A percentile compares a stretch with the other conserved stretches of the same genome.
Conservation (phyloP, 2,797 vertebrate genomes). For the Siniperca undulata region DNA sequence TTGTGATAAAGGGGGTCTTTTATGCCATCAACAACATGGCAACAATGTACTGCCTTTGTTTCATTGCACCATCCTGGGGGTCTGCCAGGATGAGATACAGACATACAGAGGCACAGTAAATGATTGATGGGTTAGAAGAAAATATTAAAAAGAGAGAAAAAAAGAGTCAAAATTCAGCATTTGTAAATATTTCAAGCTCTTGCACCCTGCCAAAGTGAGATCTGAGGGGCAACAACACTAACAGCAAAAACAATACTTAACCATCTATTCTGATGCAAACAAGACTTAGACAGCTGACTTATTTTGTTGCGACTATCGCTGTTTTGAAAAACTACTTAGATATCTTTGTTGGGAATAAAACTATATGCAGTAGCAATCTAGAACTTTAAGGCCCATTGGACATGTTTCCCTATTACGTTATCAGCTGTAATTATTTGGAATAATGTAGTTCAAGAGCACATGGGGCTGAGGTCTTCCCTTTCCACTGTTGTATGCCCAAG, state of each 20-base stretch:
- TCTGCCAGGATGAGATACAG: conserved; percentile 68
- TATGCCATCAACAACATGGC: conserved; percentile 73
- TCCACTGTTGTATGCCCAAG: background rate
- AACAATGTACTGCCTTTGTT: conserved; percentile 74
- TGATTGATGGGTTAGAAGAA: conserved; percentile 76
- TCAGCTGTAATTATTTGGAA: conserved; percentile 8
- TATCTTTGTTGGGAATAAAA: conserved; percentile 35
- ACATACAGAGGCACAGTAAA: conserved; percentile 59
- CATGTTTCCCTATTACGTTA: conserved; percentile 2
- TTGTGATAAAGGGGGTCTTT: conserved; percentile 78
- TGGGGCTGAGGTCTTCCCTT: background rate
- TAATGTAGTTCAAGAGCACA: conserved; percentile 8
- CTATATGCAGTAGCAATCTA: background rate
- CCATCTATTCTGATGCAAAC: conserved; percentile 59
- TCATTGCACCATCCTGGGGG: conserved; percentile 74
- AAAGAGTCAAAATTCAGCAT: conserved; percentile 70
- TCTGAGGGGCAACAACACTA: conserved; percentile 72
- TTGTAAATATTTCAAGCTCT: conserved; percentile 81
- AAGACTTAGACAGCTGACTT: conserved; percentile 45
- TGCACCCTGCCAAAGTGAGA: conserved; percentile 72
- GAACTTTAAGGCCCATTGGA: background rate
- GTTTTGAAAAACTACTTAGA: conserved; percentile 37
- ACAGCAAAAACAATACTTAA: conserved; percentile 65
- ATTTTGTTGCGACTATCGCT: conserved; percentile 40
- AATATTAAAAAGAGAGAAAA: conserved; percentile 65